Percentiles rank a stretch among this genome's conserved stretches.
These are phyloP conservation scores for Cydia fagiglandana DNA, from an alignment of 1,140 invertebrate genomes.

Conservation along the genomic window DNA sequence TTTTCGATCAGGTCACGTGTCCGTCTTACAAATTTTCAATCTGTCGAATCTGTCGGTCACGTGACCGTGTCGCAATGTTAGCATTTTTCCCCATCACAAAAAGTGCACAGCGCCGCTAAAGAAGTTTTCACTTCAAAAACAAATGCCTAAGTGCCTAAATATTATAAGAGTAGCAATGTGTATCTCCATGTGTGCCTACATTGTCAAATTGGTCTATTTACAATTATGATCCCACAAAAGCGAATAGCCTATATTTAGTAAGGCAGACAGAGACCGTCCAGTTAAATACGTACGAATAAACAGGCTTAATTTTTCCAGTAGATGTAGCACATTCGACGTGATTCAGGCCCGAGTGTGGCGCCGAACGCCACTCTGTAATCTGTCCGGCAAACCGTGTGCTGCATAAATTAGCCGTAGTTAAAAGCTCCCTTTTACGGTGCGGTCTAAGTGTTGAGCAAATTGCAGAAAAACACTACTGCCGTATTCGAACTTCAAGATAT, in stretches of 20 bases:
- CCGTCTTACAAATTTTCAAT: no score
- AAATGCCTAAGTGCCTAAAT: background rate
- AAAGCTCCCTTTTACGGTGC: constrained; percentile 53
- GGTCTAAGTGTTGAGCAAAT: background rate
- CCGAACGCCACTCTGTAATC: constrained; percentile 55
- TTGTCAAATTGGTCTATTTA: background rate
- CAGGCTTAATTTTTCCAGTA: constrained; percentile 29
- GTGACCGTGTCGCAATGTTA: no score
- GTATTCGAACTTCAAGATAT: no score
- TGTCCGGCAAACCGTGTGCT: constrained; percentile 50
- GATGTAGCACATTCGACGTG: constrained; percentile 16
- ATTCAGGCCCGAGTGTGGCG: constrained; percentile 12
- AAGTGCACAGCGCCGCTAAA: no score
- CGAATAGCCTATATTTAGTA: background rate
- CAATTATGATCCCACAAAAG: background rate
- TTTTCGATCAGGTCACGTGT: no score
- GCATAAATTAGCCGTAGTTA: constrained; percentile 54
- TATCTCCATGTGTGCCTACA: background rate
- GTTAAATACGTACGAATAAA: constrained; percentile 18
- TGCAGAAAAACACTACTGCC: no score
- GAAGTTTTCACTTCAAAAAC: no score
- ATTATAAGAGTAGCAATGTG: background rate
- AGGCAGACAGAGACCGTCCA: background rate
- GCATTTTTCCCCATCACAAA: no score
- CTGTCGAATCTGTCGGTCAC: no score